Percentiles rank a stretch among this genome's conserved stretches.
phyloP scores from a whole-genome alignment of 2,797 vertebrate species.

The Anguilla anguilla region DNA sequence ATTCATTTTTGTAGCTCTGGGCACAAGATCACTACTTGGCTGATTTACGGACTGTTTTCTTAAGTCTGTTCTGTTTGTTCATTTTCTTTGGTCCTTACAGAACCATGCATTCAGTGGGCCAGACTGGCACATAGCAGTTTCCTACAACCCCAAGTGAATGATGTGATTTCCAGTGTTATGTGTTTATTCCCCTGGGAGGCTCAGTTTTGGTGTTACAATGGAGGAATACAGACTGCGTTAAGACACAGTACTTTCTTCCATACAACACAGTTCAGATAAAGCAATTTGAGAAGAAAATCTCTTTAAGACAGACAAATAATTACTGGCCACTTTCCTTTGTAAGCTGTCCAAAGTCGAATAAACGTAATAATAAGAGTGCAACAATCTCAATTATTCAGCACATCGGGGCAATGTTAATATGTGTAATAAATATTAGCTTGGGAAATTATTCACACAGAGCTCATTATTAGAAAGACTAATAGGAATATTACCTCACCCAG shows the following conservation, averaged over 20 bases:
- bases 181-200: neutral
- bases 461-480: neutral
- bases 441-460: neutral
- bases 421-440: neutral
- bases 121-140: neutral
- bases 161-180: neutral
- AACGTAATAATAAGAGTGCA: neutral
- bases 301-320: neutral
- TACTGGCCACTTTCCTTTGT: neutral
- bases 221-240: neutral
- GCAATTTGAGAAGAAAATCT: neutral
- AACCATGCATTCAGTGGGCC: neutral
- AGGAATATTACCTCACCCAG: neutral
- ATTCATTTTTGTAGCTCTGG: neutral
- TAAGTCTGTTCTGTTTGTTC: neutral
- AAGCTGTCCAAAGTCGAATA: neutral
- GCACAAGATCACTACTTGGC: neutral
- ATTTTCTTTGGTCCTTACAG: neutral
- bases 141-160: neutral
- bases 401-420: neutral
- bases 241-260: neutral
- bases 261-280: neutral
- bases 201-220: neutral
- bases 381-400: slow-evolving; percentile 9
- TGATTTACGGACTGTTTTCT: neutral